Evolutionary conservation across 1,140 invertebrate species (phyloP), one percentile per base, ranked within the genome.

Genomic region (Akabosia matsudoensis): DNA sequence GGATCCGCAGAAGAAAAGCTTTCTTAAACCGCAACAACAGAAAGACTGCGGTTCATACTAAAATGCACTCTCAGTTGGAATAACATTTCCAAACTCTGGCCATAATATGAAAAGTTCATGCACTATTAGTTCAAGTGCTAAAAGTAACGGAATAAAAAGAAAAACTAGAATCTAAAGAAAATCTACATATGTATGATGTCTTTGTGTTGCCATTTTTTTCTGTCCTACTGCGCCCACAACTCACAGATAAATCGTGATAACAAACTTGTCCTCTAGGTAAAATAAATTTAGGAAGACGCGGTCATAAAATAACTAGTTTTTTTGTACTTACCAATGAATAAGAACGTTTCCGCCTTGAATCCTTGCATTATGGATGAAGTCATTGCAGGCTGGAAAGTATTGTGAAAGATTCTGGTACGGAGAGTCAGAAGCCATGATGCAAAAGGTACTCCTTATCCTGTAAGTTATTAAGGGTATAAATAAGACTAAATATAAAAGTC

Each of bases 371-470:
- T 98, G 96, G 82, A 98, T 98, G 83, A 98, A 98, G 83, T 98
- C 95, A 86, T 97, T 97, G 86, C 94, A 97, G 56, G 94, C 85
- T 22, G 92, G 90, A 86, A 98, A 97, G 86, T 93, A 97, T 85
- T 96, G 95, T 16, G 91, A 91, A 13, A 98, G 87, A 86, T 97
- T 96, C 85, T 98, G 95, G 83, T 94, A 91, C 0, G 95, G 93
- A 16, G 91, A 92, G 85, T 98, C 96, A 14, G 94, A 93, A 13
- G 95, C 96, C 87, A 93, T 89, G 71, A 98, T 94, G 84, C 95
- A 97, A 24, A n/a, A 97, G 87, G 85, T 98, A 97, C 84, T 97
- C 92, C 83, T 96, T 96, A 85, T 97, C 93, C 95, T 97, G 87
- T 4, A 61, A 70, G 70, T 16, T 7, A 61, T 61, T 30, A 76